Conservation (phyloP, 2,113 vertebrate species). For the Lepisosteus osseus region DNA sequence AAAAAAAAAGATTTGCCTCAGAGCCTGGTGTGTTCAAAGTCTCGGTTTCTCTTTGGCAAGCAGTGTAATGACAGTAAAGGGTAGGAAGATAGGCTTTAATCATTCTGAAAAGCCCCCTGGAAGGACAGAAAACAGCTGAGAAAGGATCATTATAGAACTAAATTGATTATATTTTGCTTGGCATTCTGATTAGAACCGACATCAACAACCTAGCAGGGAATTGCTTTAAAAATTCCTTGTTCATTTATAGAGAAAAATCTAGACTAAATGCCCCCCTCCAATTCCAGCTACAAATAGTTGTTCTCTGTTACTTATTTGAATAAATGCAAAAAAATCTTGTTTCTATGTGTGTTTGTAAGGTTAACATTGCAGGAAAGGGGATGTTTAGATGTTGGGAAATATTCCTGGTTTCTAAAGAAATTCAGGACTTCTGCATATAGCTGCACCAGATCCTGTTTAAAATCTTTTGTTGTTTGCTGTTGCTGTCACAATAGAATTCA, state of each 20-base stretch:
- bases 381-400: constrained; percentile 32
- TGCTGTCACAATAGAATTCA: neutral
- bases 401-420: constrained; percentile 6
- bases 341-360: neutral
- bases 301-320: constrained; percentile 30
- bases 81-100: constrained; percentile 3
- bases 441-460: neutral
- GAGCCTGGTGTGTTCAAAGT: neutral
- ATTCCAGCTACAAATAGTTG: constrained; percentile 18
- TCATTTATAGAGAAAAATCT: neutral
- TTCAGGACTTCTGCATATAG: neutral
- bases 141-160: constrained; percentile 3
- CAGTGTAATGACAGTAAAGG: neutral
- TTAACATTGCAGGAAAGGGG: constrained; percentile 12
- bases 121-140: constrained; percentile 1
- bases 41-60: neutral
- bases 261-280: constrained; percentile 2
- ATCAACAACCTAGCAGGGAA: neutral
- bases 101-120: constrained; percentile 11
- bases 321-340: constrained; percentile 1
- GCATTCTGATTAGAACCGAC: neutral
- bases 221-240: neutral
- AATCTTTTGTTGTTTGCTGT: neutral
- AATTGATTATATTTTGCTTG: constrained; percentile 11
- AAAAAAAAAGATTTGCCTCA: neutral